phyloP scores from a whole-genome alignment of 1,140 invertebrate species.

The Neodiprion pinetum region DNA sequence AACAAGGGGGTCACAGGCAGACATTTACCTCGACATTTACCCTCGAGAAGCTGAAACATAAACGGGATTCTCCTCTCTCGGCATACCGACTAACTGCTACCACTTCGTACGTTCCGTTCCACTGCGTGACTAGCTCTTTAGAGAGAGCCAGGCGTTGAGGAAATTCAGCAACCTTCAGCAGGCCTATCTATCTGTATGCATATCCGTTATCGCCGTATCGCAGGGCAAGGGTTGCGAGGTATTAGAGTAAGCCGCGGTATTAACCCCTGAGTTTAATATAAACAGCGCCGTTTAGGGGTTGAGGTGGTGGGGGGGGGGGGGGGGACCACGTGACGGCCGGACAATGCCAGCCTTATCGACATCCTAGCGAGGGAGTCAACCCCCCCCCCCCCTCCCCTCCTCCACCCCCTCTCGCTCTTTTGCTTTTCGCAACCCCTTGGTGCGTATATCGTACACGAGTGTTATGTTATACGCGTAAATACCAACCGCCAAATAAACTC shows the following conservation, averaged over 20 bases:
- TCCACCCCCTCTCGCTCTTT: neutral
- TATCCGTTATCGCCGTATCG: constrained; percentile 56
- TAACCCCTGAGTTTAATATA: constrained; percentile 59
- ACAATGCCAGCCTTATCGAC: constrained; percentile 54
- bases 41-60: no score
- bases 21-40: no score
- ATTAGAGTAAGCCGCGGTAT: constrained; percentile 57
- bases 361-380: constrained; percentile 9
- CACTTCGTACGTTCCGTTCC: no score
- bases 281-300: constrained; percentile 45
- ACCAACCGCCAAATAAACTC: no score
- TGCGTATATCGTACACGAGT: neutral
- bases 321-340: constrained; percentile 45
- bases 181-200: constrained; percentile 40
- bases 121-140: no score
- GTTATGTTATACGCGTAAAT: no score
- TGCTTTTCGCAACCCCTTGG: neutral
- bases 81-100: no score
- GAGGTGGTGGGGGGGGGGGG: constrained; percentile 26
- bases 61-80: no score
- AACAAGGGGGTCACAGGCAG: no score
- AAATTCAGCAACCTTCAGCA: no score
- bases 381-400: neutral
- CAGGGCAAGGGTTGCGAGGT: constrained; percentile 56
- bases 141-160: no score